phyloP scores from a whole-genome alignment of 2,113 vertebrate species.

The Urocynchramus pylzowi region DNA sequence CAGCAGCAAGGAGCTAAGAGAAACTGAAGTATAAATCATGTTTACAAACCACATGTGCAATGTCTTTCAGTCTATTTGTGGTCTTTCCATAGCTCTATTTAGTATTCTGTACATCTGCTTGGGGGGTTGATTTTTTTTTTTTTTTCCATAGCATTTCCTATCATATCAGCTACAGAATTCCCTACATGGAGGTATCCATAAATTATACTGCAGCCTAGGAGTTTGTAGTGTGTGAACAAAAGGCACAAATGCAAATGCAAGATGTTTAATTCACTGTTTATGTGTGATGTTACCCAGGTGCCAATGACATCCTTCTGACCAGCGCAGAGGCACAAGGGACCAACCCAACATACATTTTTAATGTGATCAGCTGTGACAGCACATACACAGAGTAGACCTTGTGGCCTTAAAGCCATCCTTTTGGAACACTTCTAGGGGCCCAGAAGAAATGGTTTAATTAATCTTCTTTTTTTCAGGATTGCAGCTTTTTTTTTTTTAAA shows the following conservation, averaged over 20 bases:
- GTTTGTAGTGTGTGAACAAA: constrained; percentile 74
- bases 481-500: constrained; percentile 53
- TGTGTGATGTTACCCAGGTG: constrained; percentile 79
- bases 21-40: neutral
- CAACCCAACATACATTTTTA: constrained; percentile 78
- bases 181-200: constrained; percentile 74
- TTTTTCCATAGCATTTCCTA: constrained; percentile 23
- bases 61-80: constrained; percentile 53
- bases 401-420: constrained; percentile 72
- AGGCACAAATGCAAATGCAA: constrained; percentile 74
- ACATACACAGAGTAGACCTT: constrained; percentile 74
- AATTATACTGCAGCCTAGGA: constrained; percentile 69
- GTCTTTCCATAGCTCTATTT: constrained; percentile 63
- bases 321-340: constrained; percentile 69
- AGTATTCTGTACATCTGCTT: constrained; percentile 73
- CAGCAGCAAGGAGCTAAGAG: neutral
- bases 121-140: neutral
- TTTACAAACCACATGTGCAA: constrained; percentile 56
- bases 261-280: constrained; percentile 76
- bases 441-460: constrained; percentile 79
- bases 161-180: constrained; percentile 72
- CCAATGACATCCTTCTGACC: constrained; percentile 76
- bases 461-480: constrained; percentile 75
- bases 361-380: constrained; percentile 79
- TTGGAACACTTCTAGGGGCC: constrained; percentile 73